These are phyloP conservation scores for Tricholauxania praeusta DNA, from an alignment of 2,888 invertebrate species.

Conservation along the genomic window DNA sequence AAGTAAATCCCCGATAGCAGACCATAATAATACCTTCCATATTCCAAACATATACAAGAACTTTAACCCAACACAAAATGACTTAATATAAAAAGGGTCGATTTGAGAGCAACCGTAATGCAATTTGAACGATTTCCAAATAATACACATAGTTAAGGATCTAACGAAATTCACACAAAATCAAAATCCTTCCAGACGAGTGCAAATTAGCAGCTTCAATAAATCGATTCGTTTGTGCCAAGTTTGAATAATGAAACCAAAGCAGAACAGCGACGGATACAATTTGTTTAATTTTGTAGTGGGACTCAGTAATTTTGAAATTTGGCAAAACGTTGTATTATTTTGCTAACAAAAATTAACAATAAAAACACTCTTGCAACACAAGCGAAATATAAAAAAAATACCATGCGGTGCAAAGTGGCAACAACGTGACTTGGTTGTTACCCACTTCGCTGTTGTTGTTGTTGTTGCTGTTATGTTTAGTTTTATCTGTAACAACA, in stretches of 20 bases:
- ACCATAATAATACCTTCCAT: no score
- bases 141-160: not conserved
- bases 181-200: constrained; percentile 2
- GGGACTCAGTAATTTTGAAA: constrained; percentile 15
- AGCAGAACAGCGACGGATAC: constrained; percentile 1
- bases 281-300: not conserved
- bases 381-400: constrained; percentile 26
- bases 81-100: not conserved
- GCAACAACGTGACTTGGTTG: constrained; percentile 58
- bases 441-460: not conserved
- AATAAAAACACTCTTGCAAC: not conserved
- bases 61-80: not conserved
- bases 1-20: no score
- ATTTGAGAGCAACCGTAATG: not conserved
- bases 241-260: not conserved
- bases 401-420: constrained; percentile 54
- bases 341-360: not conserved
- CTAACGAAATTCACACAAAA: not conserved
- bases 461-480: not conserved
- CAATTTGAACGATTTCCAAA: not conserved
- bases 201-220: constrained; percentile 4
- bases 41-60: not conserved
- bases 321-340: constrained; percentile 19
- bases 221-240: constrained; percentile 20
- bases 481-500: constrained; percentile 48